phyloP scores from a whole-genome alignment of 2,113 vertebrate species.

The Microcebus murinus region DNA sequence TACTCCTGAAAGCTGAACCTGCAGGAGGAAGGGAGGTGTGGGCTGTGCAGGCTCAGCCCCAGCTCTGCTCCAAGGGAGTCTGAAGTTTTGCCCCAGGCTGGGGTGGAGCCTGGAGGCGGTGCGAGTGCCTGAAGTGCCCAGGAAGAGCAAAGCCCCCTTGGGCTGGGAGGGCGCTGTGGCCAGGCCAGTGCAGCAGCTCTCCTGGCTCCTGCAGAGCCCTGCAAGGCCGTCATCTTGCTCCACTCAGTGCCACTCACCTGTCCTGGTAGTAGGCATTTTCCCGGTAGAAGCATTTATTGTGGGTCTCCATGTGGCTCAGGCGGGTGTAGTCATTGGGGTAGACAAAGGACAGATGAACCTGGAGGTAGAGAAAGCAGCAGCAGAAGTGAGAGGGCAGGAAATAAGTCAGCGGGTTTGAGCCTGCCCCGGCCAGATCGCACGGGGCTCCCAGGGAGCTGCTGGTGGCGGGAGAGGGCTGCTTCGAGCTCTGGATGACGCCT shows the following conservation, averaged over 20 bases:
- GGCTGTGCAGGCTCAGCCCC: not conserved
- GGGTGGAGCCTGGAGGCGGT: not conserved
- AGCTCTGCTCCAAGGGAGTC: not conserved
- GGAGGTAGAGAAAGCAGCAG: conserved; percentile 14
- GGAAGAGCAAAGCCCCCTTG: not conserved
- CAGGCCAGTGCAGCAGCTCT: not conserved
- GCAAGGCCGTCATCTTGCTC: no score
- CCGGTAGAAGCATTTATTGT: conserved; percentile 94
- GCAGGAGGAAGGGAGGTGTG: conserved; percentile 31
- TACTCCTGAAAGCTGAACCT: conserved; percentile 88
- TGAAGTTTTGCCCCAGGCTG: rapidly evolving
- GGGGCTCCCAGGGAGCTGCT: not conserved
- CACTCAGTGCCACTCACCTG: conserved; percentile 80
- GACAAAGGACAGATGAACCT: conserved; percentile 94
- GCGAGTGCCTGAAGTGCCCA: rapidly evolving
- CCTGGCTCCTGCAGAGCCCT: not conserved
- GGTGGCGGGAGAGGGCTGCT: not conserved
- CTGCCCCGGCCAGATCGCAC: rapidly evolving
- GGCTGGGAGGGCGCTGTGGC: not conserved
- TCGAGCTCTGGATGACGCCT: not conserved
- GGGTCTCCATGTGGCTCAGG: conserved; percentile 95
- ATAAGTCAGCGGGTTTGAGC: not conserved
- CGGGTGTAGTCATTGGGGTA: conserved; percentile 97
- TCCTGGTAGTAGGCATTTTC: conserved; percentile 86
- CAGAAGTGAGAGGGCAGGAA: not conserved